A percentile compares a stretch with the other conserved stretches of the same genome.
Conservation (phyloP, 2,797 vertebrate genomes). For the Synaphobranchus kaupii region DNA sequence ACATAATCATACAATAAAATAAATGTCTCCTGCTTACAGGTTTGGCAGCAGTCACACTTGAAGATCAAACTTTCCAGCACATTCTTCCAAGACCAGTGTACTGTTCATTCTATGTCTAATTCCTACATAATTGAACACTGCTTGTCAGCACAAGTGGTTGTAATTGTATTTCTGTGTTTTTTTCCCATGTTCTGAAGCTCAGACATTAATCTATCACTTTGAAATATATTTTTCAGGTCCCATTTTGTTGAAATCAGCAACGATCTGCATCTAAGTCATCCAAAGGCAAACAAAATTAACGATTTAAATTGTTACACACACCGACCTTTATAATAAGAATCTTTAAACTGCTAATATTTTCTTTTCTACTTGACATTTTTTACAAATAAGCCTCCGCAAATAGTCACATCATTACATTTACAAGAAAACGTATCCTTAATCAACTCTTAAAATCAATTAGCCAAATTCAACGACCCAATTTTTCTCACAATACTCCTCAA, state of each 20-base stretch:
- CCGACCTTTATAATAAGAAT: not conserved
- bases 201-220: not conserved
- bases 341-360: not conserved
- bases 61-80: not conserved
- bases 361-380: not conserved
- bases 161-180: not conserved
- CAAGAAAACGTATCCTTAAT: not conserved
- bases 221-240: not conserved
- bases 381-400: not conserved
- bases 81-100: not conserved
- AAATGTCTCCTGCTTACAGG: not conserved
- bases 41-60: not conserved
- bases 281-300: slow-evolving; percentile 2
- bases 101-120: not conserved
- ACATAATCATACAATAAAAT: not conserved
- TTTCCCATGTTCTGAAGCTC: not conserved
- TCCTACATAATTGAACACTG: not conserved
- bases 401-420: not conserved
- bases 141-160: not conserved
- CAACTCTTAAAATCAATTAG: not conserved
- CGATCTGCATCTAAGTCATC: not conserved
- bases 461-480: not conserved
- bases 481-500: not conserved
- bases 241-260: not conserved
- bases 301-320: not conserved